Conservation (phyloP, 1,140 invertebrate genomes). For the Popillia japonica region DNA sequence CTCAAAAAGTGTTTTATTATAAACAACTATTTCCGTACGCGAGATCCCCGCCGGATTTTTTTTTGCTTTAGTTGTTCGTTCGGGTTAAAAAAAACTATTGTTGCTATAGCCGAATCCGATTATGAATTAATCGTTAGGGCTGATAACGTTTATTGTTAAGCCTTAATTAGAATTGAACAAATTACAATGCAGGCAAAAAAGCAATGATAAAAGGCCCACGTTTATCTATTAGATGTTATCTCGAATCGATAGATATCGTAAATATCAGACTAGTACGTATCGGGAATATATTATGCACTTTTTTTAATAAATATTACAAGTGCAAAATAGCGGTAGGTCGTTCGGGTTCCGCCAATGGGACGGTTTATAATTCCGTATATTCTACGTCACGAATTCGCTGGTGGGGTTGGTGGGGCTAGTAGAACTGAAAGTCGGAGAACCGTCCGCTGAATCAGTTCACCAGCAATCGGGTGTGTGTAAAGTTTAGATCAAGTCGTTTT, state of each 20-base stretch:
- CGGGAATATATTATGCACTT: slow-evolving; percentile 7
- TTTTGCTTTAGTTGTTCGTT: not conserved
- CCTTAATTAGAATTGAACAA: too few relatives aligned
- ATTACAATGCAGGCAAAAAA: too few relatives aligned
- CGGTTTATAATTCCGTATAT: slow-evolving; percentile 26
- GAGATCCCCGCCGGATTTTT: not conserved
- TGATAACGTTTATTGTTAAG: too few relatives aligned
- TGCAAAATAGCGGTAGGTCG: slow-evolving; percentile 23
- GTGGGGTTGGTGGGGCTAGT: slow-evolving; percentile 24
- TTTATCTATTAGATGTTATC: too few relatives aligned
- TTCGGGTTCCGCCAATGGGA: slow-evolving; percentile 13
- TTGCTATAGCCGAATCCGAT: not conserved
- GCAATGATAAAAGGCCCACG: too few relatives aligned
- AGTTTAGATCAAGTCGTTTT: slow-evolving; percentile 21
- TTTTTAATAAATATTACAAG: slow-evolving; percentile 21
- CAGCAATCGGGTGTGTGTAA: slow-evolving; percentile 29
- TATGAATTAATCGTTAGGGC: too few relatives aligned
- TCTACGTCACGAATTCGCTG: slow-evolving; percentile 12
- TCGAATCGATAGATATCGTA: not conserved
- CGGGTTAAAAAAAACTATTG: not conserved
- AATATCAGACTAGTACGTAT: not conserved
- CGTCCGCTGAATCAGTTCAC: not conserved
- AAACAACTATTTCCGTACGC: too few relatives aligned
- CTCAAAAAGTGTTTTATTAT: too few relatives aligned
- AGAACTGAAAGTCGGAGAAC: slow-evolving; percentile 6